A percentile compares a stretch with the other conserved stretches of the same genome.
These are phyloP conservation scores for Cheilinus undulatus DNA, from an alignment of 2,113 vertebrate species.

Conservation along the genomic window DNA sequence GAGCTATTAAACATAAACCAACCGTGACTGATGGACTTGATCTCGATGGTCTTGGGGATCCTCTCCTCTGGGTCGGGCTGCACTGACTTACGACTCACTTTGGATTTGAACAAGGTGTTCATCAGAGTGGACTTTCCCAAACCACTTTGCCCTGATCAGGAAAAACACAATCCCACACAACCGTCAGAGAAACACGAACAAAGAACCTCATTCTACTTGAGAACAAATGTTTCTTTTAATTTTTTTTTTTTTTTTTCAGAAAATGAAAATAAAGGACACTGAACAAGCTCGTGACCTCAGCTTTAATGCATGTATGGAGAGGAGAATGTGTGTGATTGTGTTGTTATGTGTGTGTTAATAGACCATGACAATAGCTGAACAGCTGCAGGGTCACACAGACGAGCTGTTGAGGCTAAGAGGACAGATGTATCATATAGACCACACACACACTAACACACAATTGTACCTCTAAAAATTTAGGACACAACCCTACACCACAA, in stretches of 20 bases:
- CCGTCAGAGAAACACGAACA: not conserved
- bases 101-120: conserved; percentile 99
- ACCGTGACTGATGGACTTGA: conserved; percentile 98
- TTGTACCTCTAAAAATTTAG: no score
- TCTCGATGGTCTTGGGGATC: conserved; percentile 97
- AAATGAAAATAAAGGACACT: not conserved
- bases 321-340: not conserved
- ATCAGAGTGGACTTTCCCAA: conserved; percentile 98
- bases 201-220: not conserved
- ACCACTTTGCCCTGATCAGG: conserved; percentile 92
- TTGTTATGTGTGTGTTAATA: conserved; percentile 5
- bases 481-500: no score
- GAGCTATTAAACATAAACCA: conserved; percentile 26
- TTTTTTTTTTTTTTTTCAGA: no score
- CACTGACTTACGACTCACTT: conserved; percentile 95
- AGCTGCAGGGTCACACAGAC: conserved; percentile 54
- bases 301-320: not conserved
- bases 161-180: conserved; percentile 14
- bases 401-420: conserved; percentile 36
- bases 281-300: not conserved
- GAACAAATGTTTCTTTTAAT: not conserved
- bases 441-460: conserved; percentile 34
- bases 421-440: conserved; percentile 54
- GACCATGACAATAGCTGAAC: conserved; percentile 21
- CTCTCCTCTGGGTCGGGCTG: conserved; percentile 89